Percentiles rank a stretch among this genome's conserved stretches.
Evolutionary conservation across 2,888 invertebrate genomes (phyloP).

Genomic region (Tanaodytes sp.): DNA sequence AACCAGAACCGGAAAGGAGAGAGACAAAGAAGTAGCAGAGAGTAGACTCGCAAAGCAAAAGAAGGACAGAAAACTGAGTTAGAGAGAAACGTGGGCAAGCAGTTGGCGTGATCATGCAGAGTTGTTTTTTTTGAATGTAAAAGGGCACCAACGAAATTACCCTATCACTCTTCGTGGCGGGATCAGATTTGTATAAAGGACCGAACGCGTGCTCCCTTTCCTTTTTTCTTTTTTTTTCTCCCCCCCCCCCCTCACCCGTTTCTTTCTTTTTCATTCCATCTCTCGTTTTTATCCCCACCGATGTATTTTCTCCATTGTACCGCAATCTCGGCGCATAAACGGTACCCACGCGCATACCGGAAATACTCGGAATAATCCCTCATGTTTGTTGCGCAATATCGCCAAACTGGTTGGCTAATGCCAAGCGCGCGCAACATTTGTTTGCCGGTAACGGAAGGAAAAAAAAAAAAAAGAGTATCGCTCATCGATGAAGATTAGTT

Average conservation of each 20-base stretch:
- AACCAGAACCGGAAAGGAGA: constrained; percentile 15
- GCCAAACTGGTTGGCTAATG: constrained; percentile 45
- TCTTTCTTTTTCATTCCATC: too few species aligned
- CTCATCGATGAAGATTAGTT: constrained; percentile 20
- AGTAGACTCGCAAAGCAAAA: too few species aligned
- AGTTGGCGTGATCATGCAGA: too few species aligned
- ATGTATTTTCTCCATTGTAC: constrained; percentile 50
- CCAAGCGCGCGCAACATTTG: constrained; percentile 30
- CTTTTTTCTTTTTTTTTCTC: constrained; percentile 51
- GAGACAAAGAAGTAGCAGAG: too few species aligned
- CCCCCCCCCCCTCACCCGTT: constrained; percentile 5
- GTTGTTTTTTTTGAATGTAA: too few species aligned
- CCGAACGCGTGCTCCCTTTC: constrained; percentile 61
- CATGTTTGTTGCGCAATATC: constrained; percentile 51
- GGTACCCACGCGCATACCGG: constrained; percentile 55
- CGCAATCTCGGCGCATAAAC: constrained; percentile 49
- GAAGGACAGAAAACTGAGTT: too few species aligned
- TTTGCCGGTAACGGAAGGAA: too few species aligned
- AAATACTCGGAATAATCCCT: constrained; percentile 52
- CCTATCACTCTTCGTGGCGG: too few species aligned
- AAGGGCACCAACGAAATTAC: too few species aligned
- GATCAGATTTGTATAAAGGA: too few species aligned
- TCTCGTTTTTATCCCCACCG: constrained; percentile 21
- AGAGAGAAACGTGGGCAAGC: too few species aligned
- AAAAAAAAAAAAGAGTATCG: constrained; percentile 5